Base-by-base conservation (phyloP, 2,888 invertebrate genomes). In the Argynnis bischoffii region DNA sequence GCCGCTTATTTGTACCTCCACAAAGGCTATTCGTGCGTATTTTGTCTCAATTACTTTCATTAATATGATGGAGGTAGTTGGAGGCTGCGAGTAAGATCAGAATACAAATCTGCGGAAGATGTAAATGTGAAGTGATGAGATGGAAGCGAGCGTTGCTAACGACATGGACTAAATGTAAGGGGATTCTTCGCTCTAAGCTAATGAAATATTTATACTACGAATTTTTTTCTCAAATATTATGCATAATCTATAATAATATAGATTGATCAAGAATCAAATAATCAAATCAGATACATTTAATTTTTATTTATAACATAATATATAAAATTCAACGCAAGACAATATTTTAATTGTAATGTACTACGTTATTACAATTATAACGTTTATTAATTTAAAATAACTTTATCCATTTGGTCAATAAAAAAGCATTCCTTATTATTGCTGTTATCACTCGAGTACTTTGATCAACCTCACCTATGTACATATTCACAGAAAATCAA, bases 91-190 rank as follows among this genome's bases (percentile, higher is more conserved):
- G 55, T 60, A 63, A 60, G 50, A 67, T 68, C 69, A 63, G 69
- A 69, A 74, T 74, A 74, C 69, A 71, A 70, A 74, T 74, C 70
- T 70, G 67, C 55, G 66, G 61, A 50, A 54, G 63, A 74, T 73
- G 71, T 69, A 69, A 73, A 74, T 70, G 66, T 63, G 48, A 15
- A n/a, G 64, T 66, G 61, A 72, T 57, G 65, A 69, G 67, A 71
- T 67, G 64, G 53, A 61, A 64, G 63, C 54, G 63, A 65, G 70
- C 67, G 63, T 64, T 41, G 35, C 35, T 71, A 71, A 69, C 63
- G 68, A 69, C 64, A 26, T 31, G 54, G 53, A 51, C 41, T 46
- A 60, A 59, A 47, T 59, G 48, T 64, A 11, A 50, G 48, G 46
- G 41, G 53, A 47, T 18, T 53, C 41, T n/a, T n/a, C n/a, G n/a